Evolutionary conservation across 2,888 invertebrate genomes (phyloP).

Genomic region (Drosophila testacea): DNA sequence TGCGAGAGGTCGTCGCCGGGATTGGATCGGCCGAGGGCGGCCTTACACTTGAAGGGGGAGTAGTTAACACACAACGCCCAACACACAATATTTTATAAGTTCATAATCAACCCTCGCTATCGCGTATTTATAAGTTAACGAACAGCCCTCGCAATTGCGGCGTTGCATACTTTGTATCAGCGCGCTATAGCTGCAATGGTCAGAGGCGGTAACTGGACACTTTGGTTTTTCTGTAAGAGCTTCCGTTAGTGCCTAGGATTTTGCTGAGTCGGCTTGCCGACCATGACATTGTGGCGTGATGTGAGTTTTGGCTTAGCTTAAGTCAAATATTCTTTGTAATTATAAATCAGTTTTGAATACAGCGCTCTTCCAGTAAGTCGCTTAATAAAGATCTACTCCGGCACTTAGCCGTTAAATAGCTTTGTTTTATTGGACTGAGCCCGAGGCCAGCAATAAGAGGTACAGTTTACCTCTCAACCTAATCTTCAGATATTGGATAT

Average conservation of each 20-base stretch:
- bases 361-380: not conserved
- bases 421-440: conserved; percentile 1
- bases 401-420: not conserved
- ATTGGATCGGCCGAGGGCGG: conserved; percentile 7
- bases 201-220: conserved; percentile 5
- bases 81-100: too few species aligned
- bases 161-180: conserved; percentile 2
- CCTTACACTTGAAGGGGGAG: conserved; percentile 13
- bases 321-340: not conserved
- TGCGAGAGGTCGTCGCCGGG: not conserved
- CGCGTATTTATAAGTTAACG: not conserved
- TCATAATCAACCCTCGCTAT: too few species aligned
- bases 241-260: conserved; percentile 10
- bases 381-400: conserved; percentile 1
- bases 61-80: not conserved
- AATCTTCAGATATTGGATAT: not conserved
- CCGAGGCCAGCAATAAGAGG: conserved; percentile 5
- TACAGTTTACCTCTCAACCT: not conserved
- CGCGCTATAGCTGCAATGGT: conserved; percentile 1
- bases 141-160: conserved; percentile 4
- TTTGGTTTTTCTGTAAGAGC: conserved; percentile 8
- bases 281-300: conserved; percentile 6
- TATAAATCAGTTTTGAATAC: not conserved
- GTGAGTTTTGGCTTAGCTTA: conserved; percentile 3
- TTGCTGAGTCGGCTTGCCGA: conserved; percentile 10